Evolutionary conservation across 2,888 invertebrate genomes (phyloP).

Genomic region (Ophioninae sp.): DNA sequence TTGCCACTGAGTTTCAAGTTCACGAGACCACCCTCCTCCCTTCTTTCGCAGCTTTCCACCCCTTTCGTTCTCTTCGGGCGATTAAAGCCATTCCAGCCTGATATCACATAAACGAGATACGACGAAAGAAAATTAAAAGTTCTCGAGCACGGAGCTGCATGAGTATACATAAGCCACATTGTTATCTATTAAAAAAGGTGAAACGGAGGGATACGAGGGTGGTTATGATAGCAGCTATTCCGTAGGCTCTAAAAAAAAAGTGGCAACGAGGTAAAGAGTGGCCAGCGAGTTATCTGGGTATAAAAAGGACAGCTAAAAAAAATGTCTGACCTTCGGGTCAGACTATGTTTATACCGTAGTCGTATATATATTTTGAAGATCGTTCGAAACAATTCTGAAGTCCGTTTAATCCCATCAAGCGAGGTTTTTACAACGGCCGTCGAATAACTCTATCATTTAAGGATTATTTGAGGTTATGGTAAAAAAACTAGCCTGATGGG

Average conservation of each 20-base stretch:
- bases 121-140: slow-evolving; percentile 27
- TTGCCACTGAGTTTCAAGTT: slow-evolving; percentile 64
- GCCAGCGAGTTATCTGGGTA: slow-evolving; percentile 23
- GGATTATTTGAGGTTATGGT: too few relatives aligned
- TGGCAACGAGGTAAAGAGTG: background rate
- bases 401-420: too few relatives aligned
- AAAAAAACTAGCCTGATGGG: too few relatives aligned
- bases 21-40: slow-evolving; percentile 46
- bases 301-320: slow-evolving; percentile 22
- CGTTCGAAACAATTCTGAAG: too few relatives aligned
- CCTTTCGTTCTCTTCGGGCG: background rate
- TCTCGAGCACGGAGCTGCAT: background rate
- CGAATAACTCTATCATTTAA: too few relatives aligned
- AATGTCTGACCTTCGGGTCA: too few relatives aligned
- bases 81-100: slow-evolving; percentile 21
- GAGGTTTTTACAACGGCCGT: too few relatives aligned
- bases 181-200: slow-evolving; percentile 5
- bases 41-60: background rate
- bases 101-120: slow-evolving; percentile 21
- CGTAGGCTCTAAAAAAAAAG: slow-evolving; percentile 38
- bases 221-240: background rate
- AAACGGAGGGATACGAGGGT: background rate
- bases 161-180: background rate
- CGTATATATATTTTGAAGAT: too few relatives aligned
- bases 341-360: too few relatives aligned